A percentile compares a stretch with the other conserved stretches of the same genome.
Evolutionary conservation across 2,888 invertebrate species (phyloP).

Genomic region (Nomada hirtipes): DNA sequence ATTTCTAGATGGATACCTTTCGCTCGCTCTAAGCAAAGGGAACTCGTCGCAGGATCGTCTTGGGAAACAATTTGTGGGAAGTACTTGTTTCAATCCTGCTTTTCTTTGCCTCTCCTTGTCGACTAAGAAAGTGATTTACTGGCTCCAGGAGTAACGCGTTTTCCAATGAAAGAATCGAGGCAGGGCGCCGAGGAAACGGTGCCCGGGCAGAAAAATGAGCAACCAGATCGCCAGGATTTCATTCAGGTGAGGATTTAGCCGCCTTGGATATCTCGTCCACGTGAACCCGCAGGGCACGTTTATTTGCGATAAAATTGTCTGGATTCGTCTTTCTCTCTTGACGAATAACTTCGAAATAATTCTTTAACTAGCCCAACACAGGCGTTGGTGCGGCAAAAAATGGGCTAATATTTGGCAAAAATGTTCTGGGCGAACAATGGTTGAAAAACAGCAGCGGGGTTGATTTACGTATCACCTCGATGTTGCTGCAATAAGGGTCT

Average conservation of each 20-base stretch:
- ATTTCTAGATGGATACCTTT: slow-evolving; percentile 5
- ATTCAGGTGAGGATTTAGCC: background rate
- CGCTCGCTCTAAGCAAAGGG: slow-evolving; percentile 7
- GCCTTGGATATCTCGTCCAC: background rate
- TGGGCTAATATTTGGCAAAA: slow-evolving; percentile 23
- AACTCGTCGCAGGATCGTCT: slow-evolving; percentile 19
- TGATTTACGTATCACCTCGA: slow-evolving; percentile 31
- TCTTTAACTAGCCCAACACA: background rate
- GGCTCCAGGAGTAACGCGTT: slow-evolving; percentile 43
- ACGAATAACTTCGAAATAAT: slow-evolving; percentile 16
- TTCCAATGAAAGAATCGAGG: slow-evolving; percentile 53
- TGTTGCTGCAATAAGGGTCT: slow-evolving; percentile 15
- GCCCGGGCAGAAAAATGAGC: slow-evolving; percentile 17
- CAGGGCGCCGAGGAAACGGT: slow-evolving; percentile 2
- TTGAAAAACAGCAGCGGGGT: slow-evolving; percentile 6
- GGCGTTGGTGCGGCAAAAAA: background rate
- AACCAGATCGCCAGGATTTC: background rate
- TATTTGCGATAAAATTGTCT: background rate
- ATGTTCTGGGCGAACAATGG: slow-evolving; percentile 28
- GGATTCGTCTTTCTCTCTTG: background rate
- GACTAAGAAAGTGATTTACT: slow-evolving; percentile 45
- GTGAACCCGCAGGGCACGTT: background rate
- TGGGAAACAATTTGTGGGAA: slow-evolving; percentile 30
- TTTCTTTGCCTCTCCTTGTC: slow-evolving; percentile 5
- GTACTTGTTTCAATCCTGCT: background rate